Evolutionary conservation across 2,797 vertebrate species (phyloP).

Genomic region (Crocidura indochinensis): DNA sequence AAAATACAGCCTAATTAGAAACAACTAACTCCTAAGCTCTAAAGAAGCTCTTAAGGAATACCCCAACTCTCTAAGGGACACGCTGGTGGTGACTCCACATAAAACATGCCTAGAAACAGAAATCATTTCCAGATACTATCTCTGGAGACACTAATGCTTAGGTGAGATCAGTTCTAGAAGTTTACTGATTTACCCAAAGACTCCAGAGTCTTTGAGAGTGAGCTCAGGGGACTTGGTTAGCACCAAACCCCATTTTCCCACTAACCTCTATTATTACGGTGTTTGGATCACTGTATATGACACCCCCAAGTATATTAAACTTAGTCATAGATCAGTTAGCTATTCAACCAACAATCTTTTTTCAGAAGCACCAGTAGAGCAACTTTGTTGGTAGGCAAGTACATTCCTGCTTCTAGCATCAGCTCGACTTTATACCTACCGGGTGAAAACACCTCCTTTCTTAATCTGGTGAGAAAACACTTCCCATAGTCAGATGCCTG

Average conservation of each 20-base stretch:
- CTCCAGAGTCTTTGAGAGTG: not conserved
- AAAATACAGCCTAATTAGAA: not conserved
- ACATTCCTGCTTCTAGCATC: not conserved
- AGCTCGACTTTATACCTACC: not conserved
- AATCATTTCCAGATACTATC: not conserved
- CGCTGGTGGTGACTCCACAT: not conserved
- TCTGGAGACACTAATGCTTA: not conserved
- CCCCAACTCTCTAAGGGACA: not conserved
- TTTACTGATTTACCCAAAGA: not conserved
- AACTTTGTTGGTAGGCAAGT: not conserved
- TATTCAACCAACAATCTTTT: not conserved
- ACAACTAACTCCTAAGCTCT: not conserved
- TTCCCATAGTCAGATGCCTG: not conserved
- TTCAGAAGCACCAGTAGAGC: not conserved
- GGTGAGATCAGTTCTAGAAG: not conserved
- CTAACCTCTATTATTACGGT: not conserved
- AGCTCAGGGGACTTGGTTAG: not conserved
- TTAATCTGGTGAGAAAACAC: not conserved
- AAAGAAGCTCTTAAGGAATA: not conserved
- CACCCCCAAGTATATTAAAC: not conserved
- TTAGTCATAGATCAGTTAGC: not conserved
- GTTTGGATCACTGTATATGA: not conserved
- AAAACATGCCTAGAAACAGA: not conserved
- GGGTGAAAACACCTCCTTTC: not conserved
- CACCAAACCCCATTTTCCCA: not conserved